Percentiles rank a stretch among this genome's conserved stretches.
Evolutionary conservation across 2,113 vertebrate genomes (phyloP).

Genomic region (Dasyornis broadbenti): DNA sequence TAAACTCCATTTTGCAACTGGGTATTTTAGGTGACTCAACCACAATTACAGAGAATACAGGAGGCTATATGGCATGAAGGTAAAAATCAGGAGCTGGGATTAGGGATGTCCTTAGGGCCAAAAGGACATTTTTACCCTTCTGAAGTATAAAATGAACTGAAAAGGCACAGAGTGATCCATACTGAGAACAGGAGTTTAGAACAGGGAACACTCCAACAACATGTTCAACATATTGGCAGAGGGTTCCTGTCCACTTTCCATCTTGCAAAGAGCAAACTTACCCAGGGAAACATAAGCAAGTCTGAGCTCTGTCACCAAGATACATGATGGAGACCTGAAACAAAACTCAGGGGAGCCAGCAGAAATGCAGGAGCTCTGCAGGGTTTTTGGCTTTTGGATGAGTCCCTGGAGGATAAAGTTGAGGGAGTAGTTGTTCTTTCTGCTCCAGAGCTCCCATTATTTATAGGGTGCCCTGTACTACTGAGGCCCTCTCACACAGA

Average conservation of each 20-base stretch:
- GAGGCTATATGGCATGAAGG: background rate
- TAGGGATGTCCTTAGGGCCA: background rate
- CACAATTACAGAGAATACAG: background rate
- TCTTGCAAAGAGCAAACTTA: background rate
- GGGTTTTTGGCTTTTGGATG: background rate
- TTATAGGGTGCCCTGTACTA: background rate
- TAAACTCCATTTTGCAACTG: background rate
- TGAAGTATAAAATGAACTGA: background rate
- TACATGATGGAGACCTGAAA: background rate
- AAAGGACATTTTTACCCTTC: background rate
- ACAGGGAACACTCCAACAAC: background rate
- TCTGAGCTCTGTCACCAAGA: background rate
- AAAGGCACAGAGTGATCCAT: background rate
- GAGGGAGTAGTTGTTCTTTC: background rate
- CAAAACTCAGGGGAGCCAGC: background rate
- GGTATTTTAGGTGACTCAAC: background rate
- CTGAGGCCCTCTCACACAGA: background rate
- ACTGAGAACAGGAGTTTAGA: background rate
- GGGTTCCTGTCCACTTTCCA: background rate
- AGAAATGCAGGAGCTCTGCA: background rate
- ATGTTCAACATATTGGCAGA: background rate
- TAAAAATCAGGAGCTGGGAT: background rate
- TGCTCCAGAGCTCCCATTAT: background rate
- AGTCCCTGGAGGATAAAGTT: background rate
- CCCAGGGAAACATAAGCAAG: background rate